These are phyloP conservation scores for Axinella damicornis DNA, from an alignment of 37 sponge, comb jelly and placozoan genomes.

Conservation along the genomic window DNA sequence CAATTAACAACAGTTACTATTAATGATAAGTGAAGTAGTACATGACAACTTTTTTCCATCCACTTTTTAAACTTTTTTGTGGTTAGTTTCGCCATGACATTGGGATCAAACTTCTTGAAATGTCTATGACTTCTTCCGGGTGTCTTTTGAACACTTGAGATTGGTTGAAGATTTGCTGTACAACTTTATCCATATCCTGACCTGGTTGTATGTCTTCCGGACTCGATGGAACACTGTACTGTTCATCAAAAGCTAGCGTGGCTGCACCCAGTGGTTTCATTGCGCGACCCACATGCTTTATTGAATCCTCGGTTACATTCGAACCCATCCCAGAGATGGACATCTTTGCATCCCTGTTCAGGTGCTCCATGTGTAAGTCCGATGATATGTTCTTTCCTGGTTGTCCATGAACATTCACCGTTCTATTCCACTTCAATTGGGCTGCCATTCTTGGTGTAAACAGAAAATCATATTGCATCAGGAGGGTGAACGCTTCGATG, in stretches of 20 bases:
- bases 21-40: too few species aligned
- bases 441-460: not conserved
- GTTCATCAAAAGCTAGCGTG: too few species aligned
- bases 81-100: too few species aligned
- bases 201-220: too few species aligned
- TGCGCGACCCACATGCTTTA: not conserved
- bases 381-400: conserved; percentile 12
- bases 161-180: not conserved
- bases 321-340: not conserved
- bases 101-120: too few species aligned
- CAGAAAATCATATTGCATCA: not conserved
- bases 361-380: conserved; percentile 33
- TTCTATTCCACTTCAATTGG: conserved; percentile 26
- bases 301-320: not conserved
- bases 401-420: conserved; percentile 21
- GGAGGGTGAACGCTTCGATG: not conserved
- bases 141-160: conserved; percentile 18
- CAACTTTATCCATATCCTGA: not conserved
- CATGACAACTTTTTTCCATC: too few species aligned
- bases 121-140: conserved; percentile 6
- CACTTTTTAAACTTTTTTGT: too few species aligned
- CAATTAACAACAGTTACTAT: too few species aligned
- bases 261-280: too few species aligned
- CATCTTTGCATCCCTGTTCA: not conserved
- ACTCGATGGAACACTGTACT: too few species aligned